phyloP scores from a whole-genome alignment of 2,888 invertebrate species.

The Mimachlamys varia region DNA sequence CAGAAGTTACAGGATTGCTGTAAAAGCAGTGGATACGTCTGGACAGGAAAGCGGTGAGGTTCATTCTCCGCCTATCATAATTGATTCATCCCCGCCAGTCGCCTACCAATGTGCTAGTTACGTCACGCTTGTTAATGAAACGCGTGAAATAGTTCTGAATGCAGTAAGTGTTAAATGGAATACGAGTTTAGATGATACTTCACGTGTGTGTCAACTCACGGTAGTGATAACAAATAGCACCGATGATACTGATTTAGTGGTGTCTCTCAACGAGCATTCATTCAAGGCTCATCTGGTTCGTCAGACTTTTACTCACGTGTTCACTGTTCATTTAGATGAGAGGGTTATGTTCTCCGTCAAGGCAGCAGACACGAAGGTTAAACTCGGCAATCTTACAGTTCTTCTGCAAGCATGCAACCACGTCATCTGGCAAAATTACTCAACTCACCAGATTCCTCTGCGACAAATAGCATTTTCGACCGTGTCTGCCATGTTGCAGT shows the following conservation, averaged over 20 bases:
- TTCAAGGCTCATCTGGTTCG: not conserved
- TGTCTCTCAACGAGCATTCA: not conserved
- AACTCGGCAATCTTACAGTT: not conserved
- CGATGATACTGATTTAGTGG: not conserved
- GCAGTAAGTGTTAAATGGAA: not conserved
- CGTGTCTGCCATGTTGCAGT: constrained; percentile 42
- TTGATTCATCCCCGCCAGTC: constrained; percentile 57
- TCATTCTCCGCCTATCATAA: constrained; percentile 45
- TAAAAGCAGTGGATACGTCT: constrained; percentile 59
- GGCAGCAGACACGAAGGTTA: not conserved
- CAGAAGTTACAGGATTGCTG: constrained; percentile 49
- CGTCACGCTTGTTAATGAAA: not conserved
- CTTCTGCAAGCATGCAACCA: not conserved
- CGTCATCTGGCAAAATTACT: not conserved
- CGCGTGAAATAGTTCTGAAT: not conserved
- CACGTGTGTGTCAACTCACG: not conserved
- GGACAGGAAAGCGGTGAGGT: constrained; percentile 55
- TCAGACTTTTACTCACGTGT: not conserved
- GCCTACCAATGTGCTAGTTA: constrained; percentile 42
- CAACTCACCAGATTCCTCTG: not conserved
- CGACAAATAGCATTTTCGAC: constrained; percentile 40
- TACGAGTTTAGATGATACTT: not conserved
- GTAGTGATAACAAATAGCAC: not conserved
- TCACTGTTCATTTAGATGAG: not conserved
- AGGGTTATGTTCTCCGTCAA: not conserved